Percentiles rank a stretch among this genome's conserved stretches.
phyloP scores from a whole-genome alignment of 1,140 invertebrate genomes.

The Eciton burchellii region DNA sequence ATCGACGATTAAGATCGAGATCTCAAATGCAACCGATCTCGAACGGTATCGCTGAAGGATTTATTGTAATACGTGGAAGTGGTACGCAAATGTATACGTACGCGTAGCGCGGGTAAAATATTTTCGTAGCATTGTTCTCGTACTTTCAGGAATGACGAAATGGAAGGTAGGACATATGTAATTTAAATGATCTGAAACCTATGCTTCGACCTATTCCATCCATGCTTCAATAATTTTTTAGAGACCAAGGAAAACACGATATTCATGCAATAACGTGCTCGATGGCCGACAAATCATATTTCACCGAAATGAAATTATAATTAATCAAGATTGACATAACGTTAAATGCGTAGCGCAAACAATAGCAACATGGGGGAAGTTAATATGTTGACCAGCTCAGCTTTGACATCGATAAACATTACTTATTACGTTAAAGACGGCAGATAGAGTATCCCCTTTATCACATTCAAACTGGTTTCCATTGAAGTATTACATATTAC shows the following conservation, averaged over 20 bases:
- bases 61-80: background rate
- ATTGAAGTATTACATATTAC: conserved; percentile 22
- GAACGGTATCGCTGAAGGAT: no score
- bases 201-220: no score
- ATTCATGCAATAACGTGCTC: background rate
- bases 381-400: conserved; percentile 21
- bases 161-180: background rate
- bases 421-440: conserved; percentile 21
- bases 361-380: background rate
- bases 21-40: background rate
- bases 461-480: conserved; percentile 1
- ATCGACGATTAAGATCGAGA: background rate
- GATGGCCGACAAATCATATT: background rate
- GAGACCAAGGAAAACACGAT: background rate
- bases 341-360: background rate
- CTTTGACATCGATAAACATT: conserved; percentile 51
- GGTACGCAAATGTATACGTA: no score
- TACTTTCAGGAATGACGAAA: background rate
- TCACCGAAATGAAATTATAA: background rate
- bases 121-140: background rate
- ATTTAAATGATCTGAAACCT: conserved; percentile 10
- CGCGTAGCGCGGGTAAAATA: no score
- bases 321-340: conserved; percentile 20
- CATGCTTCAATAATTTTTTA: background rate
- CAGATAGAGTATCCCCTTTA: conserved; percentile 34